Percentiles rank a stretch among this genome's conserved stretches.
These are phyloP conservation scores for Dimorphilus gyrociliatus DNA, from an alignment of 2,888 invertebrate species.

Conservation along the genomic window DNA sequence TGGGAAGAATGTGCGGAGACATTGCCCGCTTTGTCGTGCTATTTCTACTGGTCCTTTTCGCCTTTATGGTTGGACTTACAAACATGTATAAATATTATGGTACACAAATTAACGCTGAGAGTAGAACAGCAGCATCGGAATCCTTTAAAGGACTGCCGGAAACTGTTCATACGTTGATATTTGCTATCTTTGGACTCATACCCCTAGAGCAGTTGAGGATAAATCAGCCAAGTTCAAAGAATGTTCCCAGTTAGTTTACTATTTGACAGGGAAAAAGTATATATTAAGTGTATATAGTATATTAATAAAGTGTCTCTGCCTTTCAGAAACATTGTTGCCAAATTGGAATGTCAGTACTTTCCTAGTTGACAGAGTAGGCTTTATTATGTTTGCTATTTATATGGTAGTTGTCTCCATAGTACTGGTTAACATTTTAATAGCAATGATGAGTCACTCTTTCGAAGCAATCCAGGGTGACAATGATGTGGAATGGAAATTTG, in stretches of 20 bases:
- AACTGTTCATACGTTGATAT: slow-evolving; percentile 8
- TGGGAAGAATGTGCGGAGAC: slow-evolving; percentile 12
- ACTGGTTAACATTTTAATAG: slow-evolving; percentile 12
- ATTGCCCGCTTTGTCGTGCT: slow-evolving; percentile 14
- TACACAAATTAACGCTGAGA: slow-evolving; percentile 5
- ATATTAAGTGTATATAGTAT: not conserved
- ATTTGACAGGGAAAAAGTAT: not conserved
- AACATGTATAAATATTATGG: slow-evolving; percentile 14
- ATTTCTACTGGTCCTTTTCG: slow-evolving; percentile 12
- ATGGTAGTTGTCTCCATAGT: slow-evolving; percentile 10
- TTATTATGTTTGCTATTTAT: slow-evolving; percentile 10
- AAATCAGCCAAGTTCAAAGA: slow-evolving; percentile 4
- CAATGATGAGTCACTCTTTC: slow-evolving; percentile 13
- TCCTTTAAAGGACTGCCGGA: slow-evolving; percentile 6
- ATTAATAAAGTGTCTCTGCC: not conserved
- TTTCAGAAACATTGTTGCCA: not conserved
- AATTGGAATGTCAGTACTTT: slow-evolving; percentile 5
- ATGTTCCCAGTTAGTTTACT: not conserved
- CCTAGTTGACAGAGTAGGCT: slow-evolving; percentile 9
- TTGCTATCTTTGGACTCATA: slow-evolving; percentile 9
- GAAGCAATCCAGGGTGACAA: slow-evolving; percentile 10
- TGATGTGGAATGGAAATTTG: slow-evolving; percentile 9
- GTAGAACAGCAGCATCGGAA: slow-evolving; percentile 3
- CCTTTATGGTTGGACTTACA: slow-evolving; percentile 16
- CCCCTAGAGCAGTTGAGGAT: slow-evolving; percentile 10